Evolutionary conservation across 2,797 vertebrate species (phyloP), one percentile per base, ranked within the genome.

Genomic region (Nannoperca australis): DNA sequence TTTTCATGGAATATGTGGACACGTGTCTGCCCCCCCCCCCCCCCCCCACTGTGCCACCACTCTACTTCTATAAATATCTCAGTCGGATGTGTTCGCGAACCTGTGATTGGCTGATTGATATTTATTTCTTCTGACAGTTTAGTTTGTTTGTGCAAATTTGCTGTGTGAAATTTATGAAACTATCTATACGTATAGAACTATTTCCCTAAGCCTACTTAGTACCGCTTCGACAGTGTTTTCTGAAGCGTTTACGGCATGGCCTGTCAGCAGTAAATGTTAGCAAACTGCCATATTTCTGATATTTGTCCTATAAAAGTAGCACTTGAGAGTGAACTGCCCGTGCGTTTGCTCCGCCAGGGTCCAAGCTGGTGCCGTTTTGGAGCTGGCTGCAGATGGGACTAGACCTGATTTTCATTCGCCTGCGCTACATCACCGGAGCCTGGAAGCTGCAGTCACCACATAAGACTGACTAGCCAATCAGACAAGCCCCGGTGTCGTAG

Each of bases 371-470:
- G 91, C 97, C 97, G 1, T 97, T 99, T 88, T 99, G 98, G 98
- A 99, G 98, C 90, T 99, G 98, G 98, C 91, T 99, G 75, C 98
- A 99, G 88, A 99, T 99, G 98, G 98, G 98, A 81, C 94, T 77
- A 70, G 98, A 99, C 92, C 95, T 99, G 73, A 88, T 99, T 87
- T 96, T 98, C 93, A 99, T 99, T 91, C 95, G 97, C 78, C 94
- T 99, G 70, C 97, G 97, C 67, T 99, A 99, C 90, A 83, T 99
- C 91, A 98, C 96, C 8, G 96, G 98, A 89, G 97, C 97, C 93
- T 99, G 98, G 98, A 97, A 88, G 82, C 93, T 99, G 82, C 93
- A 96, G 78, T 86, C 89, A 17, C 91, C 90, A 32, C 89, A 87
- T 12, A 99, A 99, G 94, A 93, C 87, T 60, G 91, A 94, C 81